Evolutionary conservation across 35 echinoderm and acorn worm genomes (phyloP).

Genomic region (Lytechinus variegatus): DNA sequence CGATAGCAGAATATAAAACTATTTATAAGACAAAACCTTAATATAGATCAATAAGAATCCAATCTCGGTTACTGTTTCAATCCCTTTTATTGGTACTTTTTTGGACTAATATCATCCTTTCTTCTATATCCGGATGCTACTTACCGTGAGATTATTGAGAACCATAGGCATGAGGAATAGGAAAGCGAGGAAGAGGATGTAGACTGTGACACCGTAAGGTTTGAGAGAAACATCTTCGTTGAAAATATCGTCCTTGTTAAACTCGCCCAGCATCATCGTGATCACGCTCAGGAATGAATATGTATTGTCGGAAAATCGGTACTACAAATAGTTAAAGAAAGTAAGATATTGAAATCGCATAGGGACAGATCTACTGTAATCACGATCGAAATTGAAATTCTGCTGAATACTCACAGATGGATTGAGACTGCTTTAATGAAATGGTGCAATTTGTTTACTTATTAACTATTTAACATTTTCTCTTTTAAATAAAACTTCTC

Average conservation of each 20-base stretch:
- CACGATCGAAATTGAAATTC: too few relatives aligned
- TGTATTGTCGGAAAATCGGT: neutral
- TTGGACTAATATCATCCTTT: neutral
- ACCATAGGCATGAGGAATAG: constrained; percentile 76
- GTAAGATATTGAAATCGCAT: too few relatives aligned
- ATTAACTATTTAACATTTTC: too few relatives aligned
- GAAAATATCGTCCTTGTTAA: constrained; percentile 63
- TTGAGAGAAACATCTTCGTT: neutral
- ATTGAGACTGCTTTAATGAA: too few relatives aligned
- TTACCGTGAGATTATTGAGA: constrained; percentile 65
- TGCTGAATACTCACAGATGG: too few relatives aligned
- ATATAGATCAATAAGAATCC: too few relatives aligned
- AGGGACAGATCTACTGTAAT: too few relatives aligned
- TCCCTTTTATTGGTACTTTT: neutral
- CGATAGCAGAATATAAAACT: too few relatives aligned
- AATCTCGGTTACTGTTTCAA: too few relatives aligned
- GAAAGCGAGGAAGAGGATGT: constrained; percentile 52
- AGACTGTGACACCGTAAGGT: neutral
- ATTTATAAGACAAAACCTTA: too few relatives aligned
- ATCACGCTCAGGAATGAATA: constrained; percentile 53
- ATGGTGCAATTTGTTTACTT: too few relatives aligned
- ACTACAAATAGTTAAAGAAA: neutral
- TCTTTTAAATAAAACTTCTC: too few relatives aligned
- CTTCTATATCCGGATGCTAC: neutral
- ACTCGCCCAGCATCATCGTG: constrained; percentile 68